Conservation (phyloP, 2,113 vertebrate species). For the Toxostoma redivivum region DNA sequence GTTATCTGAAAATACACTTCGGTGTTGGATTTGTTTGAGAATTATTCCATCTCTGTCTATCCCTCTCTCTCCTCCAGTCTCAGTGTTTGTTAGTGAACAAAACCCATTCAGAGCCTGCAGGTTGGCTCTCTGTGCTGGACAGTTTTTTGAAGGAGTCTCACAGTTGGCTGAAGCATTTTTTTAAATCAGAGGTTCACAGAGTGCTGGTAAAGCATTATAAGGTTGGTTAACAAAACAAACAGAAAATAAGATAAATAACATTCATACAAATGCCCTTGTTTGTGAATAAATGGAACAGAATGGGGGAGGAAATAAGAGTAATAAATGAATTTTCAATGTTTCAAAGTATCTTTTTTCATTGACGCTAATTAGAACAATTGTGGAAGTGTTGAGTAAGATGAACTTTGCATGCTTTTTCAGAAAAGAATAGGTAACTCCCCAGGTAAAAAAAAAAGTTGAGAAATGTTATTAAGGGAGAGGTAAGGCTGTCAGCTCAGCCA, state of each 20-base stretch:
- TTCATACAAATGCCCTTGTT: background rate
- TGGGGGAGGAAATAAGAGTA: background rate
- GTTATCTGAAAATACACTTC: background rate
- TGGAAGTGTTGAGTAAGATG: background rate
- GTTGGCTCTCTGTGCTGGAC: background rate
- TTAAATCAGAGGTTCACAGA: background rate
- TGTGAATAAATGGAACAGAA: background rate
- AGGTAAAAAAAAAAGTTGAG: background rate
- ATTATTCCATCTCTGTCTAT: background rate
- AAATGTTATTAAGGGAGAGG: background rate
- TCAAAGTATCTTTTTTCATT: background rate
- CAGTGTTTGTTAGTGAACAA: background rate
- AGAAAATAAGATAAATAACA: background rate
- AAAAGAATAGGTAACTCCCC: background rate
- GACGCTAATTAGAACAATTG: background rate
- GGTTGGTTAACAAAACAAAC: background rate
- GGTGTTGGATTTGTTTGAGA: background rate
- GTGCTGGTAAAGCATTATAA: background rate
- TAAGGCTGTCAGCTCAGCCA: background rate
- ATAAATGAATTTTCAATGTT: background rate
- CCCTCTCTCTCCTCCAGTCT: background rate
- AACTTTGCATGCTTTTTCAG: background rate
- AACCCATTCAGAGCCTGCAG: background rate
- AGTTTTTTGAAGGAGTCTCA: background rate
- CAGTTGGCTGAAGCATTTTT: background rate